Evolutionary conservation across 2,113 vertebrate species (phyloP).

Genomic region (Bubalus kerabau): DNA sequence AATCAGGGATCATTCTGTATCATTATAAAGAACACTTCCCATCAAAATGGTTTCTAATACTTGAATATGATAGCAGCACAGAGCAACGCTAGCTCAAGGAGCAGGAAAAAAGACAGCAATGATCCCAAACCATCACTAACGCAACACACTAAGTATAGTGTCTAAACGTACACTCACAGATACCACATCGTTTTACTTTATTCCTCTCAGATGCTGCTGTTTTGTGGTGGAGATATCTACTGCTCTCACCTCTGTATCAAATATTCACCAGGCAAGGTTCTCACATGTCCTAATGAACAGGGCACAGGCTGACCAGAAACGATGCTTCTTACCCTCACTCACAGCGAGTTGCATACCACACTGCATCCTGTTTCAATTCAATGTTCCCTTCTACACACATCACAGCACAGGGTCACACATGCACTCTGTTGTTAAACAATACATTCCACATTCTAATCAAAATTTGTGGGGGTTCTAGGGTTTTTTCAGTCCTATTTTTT

Average conservation of each 20-base stretch:
- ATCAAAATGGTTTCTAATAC: background rate
- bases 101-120: background rate
- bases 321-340: background rate
- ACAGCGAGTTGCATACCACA: background rate
- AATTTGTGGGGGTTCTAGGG: background rate
- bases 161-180: background rate
- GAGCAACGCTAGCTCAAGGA: background rate
- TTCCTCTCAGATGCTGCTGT: background rate
- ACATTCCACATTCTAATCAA: background rate
- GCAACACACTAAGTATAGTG: background rate
- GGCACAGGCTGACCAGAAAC: background rate
- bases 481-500: background rate
- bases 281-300: background rate
- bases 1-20: background rate
- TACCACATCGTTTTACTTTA: background rate
- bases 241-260: background rate
- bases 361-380: background rate
- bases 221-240: background rate
- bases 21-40: background rate
- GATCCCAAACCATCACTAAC: background rate
- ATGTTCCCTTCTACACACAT: background rate
- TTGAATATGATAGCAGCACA: background rate
- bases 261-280: background rate
- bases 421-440: background rate
- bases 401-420: background rate